Evolutionary conservation across 2,113 vertebrate species (phyloP).

Genomic region (Struthidea cinerea): DNA sequence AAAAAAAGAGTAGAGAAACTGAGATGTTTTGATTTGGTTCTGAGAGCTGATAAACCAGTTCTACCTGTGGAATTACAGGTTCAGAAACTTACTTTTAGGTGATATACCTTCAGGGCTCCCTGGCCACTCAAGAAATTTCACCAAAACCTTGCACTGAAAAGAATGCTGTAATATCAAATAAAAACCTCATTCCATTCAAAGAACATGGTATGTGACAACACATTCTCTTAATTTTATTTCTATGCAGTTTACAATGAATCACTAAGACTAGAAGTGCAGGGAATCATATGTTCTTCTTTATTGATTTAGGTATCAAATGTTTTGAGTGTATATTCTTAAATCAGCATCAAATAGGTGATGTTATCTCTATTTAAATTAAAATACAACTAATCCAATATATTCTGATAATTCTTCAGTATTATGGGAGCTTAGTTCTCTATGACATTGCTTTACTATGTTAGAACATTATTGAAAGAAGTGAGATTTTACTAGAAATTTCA

Average conservation of each 20-base stretch:
- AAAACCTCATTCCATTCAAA: not conserved
- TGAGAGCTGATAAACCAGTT: not conserved
- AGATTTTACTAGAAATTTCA: constrained; percentile 13
- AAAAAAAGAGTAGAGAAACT: not conserved
- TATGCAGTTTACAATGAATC: not conserved
- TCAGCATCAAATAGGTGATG: not conserved
- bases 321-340: constrained; percentile 33
- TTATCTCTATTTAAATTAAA: constrained; percentile 18
- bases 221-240: not conserved
- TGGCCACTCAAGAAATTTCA: not conserved
- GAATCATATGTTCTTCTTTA: constrained; percentile 19
- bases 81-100: not conserved
- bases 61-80: not conserved
- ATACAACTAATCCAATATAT: not conserved
- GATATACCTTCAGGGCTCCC: not conserved
- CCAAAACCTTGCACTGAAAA: not conserved
- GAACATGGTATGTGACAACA: not conserved
- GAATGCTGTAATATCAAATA: not conserved
- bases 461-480: constrained; percentile 11
- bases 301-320: constrained; percentile 25
- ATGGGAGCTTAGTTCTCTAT: not conserved
- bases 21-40: not conserved
- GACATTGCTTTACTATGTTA: not conserved
- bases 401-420: not conserved
- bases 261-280: not conserved